Base-by-base conservation (phyloP, 2,797 vertebrate species). In the Sibirionetta formosa region DNA sequence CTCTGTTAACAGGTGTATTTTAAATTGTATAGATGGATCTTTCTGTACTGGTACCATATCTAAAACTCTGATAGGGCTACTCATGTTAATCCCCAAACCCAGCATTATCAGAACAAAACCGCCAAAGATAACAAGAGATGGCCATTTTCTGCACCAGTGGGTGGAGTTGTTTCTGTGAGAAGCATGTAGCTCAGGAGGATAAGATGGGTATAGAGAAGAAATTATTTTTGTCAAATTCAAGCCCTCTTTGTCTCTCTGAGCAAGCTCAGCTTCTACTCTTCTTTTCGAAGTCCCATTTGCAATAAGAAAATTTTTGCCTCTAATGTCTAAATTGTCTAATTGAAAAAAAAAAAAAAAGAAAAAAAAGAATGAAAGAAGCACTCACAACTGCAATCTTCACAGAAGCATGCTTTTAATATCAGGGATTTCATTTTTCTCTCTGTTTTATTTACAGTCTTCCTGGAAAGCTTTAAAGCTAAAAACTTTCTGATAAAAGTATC, bases 1-100 rank as follows among this genome's bases (percentile, higher is more conserved):
- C 60, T 75, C 75, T 64, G 76, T 63, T 95, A 90, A 77, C 75
- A 94, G 96, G 80, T 61, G 79, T 83, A 82, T 94, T 94, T 90
- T 83, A 88, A 94, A 86, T 56, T 91, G 87, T 66, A 72, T 50
- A 53, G 65, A 82, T 35, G 23, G 69, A 73, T 93, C 77, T 81
- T 75, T 78, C 91, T 81, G 51, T 72, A 94, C 36, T 38, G 64
- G 73, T 89, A 82, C 77, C 66, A 26, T 40, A 36, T 36, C 73
- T 84, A 70, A 50, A 56, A 66, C 80, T 88, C 42, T 88, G 54
- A 75, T 83, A 63, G 51, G 76, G 78, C 72, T 93, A 48, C 65
- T 65, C 40, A 9, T n/a, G 68, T 54, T 93, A 94, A 92, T 65
- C 48, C 68, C 91, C 69, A 58, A 89, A 94, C 92, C 50, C 8